phyloP scores from a whole-genome alignment of 30 jellyfish, hydroid and myxozoan species.

The Turritopsis dohrnii region DNA sequence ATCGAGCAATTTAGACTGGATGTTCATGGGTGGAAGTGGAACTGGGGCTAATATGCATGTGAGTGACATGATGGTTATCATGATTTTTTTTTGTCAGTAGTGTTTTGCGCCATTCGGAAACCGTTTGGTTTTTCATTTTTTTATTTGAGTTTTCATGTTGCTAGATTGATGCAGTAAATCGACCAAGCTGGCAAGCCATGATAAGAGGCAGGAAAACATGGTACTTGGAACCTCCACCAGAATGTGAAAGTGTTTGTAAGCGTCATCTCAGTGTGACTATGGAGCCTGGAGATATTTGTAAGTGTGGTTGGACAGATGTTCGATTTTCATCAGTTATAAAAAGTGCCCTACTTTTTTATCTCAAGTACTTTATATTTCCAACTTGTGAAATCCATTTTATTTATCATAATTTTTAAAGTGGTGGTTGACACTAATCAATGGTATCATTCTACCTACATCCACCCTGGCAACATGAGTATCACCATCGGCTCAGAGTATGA shows the following conservation, averaged over 20 bases:
- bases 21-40: conserved; percentile 97
- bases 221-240: conserved; percentile 90
- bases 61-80: conserved; percentile 17
- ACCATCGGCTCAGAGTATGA: conserved; percentile 96
- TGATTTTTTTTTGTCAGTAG: neutral
- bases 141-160: neutral
- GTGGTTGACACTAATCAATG: conserved; percentile 92
- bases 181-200: conserved; percentile 99
- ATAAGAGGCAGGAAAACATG: conserved; percentile 84
- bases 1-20: conserved; percentile 91
- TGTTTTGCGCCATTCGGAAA: too few species aligned
- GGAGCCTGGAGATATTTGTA: conserved; percentile 92
- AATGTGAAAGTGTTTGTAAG: conserved; percentile 74
- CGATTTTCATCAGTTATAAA: conserved; percentile 52
- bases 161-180: conserved; percentile 79
- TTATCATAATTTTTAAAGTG: conserved; percentile 39
- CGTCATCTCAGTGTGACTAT: conserved; percentile 52
- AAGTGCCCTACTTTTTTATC: neutral
- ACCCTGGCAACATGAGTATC: conserved; percentile 83
- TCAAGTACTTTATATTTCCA: neutral
- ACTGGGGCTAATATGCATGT: conserved; percentile 96
- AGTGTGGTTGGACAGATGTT: neutral
- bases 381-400: neutral
- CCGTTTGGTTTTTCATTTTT: neutral
- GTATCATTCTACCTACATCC: conserved; percentile 89